Conservation (phyloP, 2,888 invertebrate genomes). For the Beris chalybata region DNA sequence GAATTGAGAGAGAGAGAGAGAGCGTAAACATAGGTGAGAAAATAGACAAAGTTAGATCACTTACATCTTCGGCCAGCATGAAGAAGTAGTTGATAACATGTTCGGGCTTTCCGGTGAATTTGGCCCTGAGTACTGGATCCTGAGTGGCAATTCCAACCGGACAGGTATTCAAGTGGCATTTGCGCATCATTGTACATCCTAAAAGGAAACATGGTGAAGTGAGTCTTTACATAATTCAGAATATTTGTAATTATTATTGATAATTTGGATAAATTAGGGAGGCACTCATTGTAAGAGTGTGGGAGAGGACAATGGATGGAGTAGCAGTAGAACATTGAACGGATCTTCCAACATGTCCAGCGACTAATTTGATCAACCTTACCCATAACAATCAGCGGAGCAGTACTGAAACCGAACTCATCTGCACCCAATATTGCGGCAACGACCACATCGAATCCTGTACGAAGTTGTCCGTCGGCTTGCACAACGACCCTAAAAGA, state of each 20-base stretch:
- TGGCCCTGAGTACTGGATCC: constrained; percentile 91
- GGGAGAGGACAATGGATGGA: no score
- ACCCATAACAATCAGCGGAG: constrained; percentile 94
- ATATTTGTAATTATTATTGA: no score
- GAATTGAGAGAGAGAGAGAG: not conserved
- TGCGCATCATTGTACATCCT: constrained; percentile 99
- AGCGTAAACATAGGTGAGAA: not conserved
- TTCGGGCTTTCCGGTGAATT: constrained; percentile 97
- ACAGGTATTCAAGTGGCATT: constrained; percentile 98
- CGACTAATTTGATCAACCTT: constrained; percentile 38
- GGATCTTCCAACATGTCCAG: not conserved
- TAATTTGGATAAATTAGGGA: no score
- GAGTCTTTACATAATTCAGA: not conserved
- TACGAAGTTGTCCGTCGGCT: constrained; percentile 93
- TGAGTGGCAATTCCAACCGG: constrained; percentile 99
- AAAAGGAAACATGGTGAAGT: constrained; percentile 34
- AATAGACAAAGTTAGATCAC: constrained; percentile 33
- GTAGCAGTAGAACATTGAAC: no score
- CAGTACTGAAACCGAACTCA: constrained; percentile 98
- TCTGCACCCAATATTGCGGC: constrained; percentile 96
- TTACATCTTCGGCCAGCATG: constrained; percentile 95
- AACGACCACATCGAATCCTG: constrained; percentile 94
- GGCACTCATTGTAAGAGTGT: no score
- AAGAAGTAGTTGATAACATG: constrained; percentile 97
- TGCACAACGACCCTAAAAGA: constrained; percentile 82